These are phyloP conservation scores for Psylliodes chrysocephalus DNA, from an alignment of 2,888 invertebrate species.

Conservation along the genomic window DNA sequence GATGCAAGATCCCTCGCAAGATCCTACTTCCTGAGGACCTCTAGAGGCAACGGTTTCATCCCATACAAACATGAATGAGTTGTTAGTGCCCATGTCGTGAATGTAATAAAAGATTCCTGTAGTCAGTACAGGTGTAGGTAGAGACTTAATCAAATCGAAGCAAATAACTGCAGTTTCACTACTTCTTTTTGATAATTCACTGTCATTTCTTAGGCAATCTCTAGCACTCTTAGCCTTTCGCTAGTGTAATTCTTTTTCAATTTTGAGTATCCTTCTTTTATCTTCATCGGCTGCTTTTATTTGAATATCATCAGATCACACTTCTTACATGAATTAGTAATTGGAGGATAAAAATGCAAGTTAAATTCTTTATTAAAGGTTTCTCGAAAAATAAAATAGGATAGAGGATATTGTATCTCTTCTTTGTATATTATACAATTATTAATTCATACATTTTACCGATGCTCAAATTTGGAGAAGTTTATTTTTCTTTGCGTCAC, in stretches of 20 bases:
- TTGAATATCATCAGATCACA: conserved; percentile 42
- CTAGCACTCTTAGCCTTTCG: conserved; percentile 42
- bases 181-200: conserved; percentile 25
- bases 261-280: conserved; percentile 23
- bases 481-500: not conserved
- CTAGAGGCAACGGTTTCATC: conserved; percentile 46
- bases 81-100: conserved; percentile 44
- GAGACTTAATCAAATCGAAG: conserved; percentile 51
- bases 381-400: conserved; percentile 39
- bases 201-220: conserved; percentile 38
- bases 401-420: conserved; percentile 30
- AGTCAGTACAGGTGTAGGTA: conserved; percentile 49
- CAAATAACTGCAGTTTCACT: conserved; percentile 37
- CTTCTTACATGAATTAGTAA: conserved; percentile 41
- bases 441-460: conserved; percentile 42
- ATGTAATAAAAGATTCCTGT: conserved; percentile 49
- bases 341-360: no score
- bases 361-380: no score
- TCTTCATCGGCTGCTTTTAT: conserved; percentile 36
- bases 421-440: no score
- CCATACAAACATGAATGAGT: conserved; percentile 49
- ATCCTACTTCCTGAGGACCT: conserved; percentile 49
- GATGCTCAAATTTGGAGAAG: conserved; percentile 42
- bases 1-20: no score
- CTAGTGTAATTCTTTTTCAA: conserved; percentile 38